A percentile compares a stretch with the other conserved stretches of the same genome.
These are phyloP conservation scores for Hycleus cichorii DNA, from an alignment of 1,140 invertebrate genomes.

Conservation along the genomic window DNA sequence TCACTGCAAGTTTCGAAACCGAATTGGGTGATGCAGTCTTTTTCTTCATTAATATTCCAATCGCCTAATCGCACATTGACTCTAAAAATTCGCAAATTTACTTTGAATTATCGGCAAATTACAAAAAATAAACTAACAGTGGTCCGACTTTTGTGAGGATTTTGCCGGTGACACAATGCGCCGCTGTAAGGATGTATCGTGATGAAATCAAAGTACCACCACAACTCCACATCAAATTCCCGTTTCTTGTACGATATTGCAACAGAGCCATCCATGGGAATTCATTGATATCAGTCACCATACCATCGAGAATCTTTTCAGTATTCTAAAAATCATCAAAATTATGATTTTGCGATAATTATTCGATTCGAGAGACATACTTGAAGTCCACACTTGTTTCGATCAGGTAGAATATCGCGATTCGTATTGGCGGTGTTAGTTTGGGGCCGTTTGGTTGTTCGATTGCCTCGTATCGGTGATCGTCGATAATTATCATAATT, in stretches of 20 bases:
- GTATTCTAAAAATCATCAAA: constrained; percentile 18
- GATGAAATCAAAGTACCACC: constrained; percentile 45
- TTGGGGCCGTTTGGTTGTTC: not conserved
- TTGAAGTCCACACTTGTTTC: constrained; percentile 25
- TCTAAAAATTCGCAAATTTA: constrained; percentile 36
- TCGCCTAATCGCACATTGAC: constrained; percentile 54
- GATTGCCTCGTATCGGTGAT: too few relatives aligned
- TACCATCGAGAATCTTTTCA: constrained; percentile 45
- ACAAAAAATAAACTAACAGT: constrained; percentile 28
- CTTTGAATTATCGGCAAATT: not conserved
- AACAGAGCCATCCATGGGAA: constrained; percentile 67
- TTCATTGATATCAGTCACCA: constrained; percentile 46
- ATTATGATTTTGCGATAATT: not conserved
- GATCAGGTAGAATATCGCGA: constrained; percentile 9
- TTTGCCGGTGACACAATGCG: constrained; percentile 44
- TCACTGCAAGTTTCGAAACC: constrained; percentile 31
- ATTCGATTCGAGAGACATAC: constrained; percentile 10
- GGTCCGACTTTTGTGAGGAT: constrained; percentile 25
- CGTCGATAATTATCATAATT: too few relatives aligned
- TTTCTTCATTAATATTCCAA: constrained; percentile 46
- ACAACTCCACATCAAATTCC: constrained; percentile 41
- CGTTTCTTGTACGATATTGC: constrained; percentile 46
- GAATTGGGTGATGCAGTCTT: constrained; percentile 46
- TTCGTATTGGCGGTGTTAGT: not conserved
- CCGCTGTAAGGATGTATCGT: constrained; percentile 49